Evolutionary conservation across 2,797 vertebrate genomes (phyloP), one percentile per base, ranked within the genome.

Genomic region (Spondyliosoma cantharus): DNA sequence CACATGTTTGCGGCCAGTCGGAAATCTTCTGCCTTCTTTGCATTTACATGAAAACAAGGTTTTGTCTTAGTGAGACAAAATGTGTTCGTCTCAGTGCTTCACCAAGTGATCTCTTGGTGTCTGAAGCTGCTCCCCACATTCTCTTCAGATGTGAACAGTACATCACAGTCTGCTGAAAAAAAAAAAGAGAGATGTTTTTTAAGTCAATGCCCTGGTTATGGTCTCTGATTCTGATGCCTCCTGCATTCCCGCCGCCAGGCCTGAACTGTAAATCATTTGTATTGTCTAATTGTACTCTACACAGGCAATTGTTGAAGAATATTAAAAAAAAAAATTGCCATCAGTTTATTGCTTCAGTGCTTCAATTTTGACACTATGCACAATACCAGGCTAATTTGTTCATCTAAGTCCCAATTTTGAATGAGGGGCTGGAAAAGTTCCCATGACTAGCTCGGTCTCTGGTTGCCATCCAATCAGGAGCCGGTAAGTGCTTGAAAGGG

Each of bases 401-500:
- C 13, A 32, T 66, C 37, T 50, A 46, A 15, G 27, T 17, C 64
- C 48, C 59, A 71, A 16, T 4, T 49, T 53, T 62, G 29, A 82
- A 71, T 53, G 82, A 56, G 74, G 37, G 22, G 20, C 54, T 84
- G 73, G 71, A 85, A 54, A 56, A 14, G 74, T 82, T 82, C 78
- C 89, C 80, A 62, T 65, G 74, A 65, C 17, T 76, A 64, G 43
- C 60, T 56, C 66, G 57, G 61, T 76, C 59, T 80, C 66, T 73
- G 50, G 71, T 84, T 79, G 71, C 71, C 68, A 59, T 52, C 95
- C 95, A 95, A 95, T 95, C 92, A 89, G 91, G 56, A 59, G 71
- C 59, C 56, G 62, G 79, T 32, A 71, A 77, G 42, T 5, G 79
- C 80, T 85, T 82, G 32, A 74, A 78, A 82, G 77, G 92, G 94